A percentile compares a stretch with the other conserved stretches of the same genome.
Evolutionary conservation across 2,113 vertebrate genomes (phyloP).

Genomic region (Fulmarus glacialis): DNA sequence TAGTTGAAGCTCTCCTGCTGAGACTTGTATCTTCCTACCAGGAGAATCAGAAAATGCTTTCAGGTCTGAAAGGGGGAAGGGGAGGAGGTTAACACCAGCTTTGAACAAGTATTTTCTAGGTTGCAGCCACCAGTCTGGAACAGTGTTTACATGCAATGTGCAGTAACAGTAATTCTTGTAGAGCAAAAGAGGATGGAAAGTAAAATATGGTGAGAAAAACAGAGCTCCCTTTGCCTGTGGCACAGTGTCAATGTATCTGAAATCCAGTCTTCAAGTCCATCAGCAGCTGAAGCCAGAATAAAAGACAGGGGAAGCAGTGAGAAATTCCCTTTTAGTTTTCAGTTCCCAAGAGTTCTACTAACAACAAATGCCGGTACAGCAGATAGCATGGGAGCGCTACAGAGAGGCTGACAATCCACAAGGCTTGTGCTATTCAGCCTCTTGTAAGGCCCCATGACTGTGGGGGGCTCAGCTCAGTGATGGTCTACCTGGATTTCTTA

Average conservation of each 20-base stretch:
- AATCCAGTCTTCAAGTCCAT: background rate
- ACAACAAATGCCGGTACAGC: rapidly evolving
- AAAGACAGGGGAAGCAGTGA: rapidly evolving
- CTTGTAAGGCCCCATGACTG: rapidly evolving
- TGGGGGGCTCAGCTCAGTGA: background rate
- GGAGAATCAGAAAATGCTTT: background rate
- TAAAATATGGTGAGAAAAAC: background rate
- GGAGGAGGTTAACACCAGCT: background rate
- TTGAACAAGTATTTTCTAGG: background rate
- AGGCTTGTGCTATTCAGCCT: background rate
- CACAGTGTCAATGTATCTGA: background rate
- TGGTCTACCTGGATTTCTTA: background rate
- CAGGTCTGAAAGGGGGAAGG: background rate
- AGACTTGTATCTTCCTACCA: conserved; percentile 67
- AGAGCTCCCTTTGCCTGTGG: background rate
- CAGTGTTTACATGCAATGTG: background rate
- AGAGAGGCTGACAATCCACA: background rate
- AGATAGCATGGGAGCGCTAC: rapidly evolving
- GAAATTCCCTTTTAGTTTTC: background rate
- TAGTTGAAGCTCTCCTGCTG: conserved; percentile 67
- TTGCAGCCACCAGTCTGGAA: background rate
- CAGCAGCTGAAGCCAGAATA: background rate
- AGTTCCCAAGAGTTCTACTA: background rate
- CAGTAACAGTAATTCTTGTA: background rate
- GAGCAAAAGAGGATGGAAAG: background rate